Base-by-base conservation (phyloP, 2,113 vertebrate genomes). In the Peromyscus leucopus region DNA sequence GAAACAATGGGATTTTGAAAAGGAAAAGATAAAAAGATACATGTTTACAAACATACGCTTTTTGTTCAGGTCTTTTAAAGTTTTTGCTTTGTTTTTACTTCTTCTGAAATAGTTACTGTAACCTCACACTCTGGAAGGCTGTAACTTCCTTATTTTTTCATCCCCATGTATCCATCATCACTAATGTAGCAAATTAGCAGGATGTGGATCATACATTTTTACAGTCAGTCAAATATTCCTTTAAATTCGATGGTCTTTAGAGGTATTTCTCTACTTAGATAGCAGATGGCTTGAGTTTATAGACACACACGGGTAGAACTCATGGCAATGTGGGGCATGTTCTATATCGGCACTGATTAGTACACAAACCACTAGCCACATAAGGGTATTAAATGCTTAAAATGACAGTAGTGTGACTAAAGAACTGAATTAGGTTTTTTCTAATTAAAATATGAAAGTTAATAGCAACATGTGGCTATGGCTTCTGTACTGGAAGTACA, bases 361-460 rank as follows among this genome's bases (percentile, higher is more conserved):
- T 90, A 82, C 3, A 92, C 28, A 69, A 91, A 11, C 61, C 31
- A 72, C 22, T 63, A 83, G 26, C 15, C 46, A 82, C 69, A 75
- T 75, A 28, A 65, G 19, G 33, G 57, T 94, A 48, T n/a, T 86
- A 83, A 76, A 11, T 51, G 91, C 82, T 89, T 75, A 86, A 95
- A 95, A 67, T 2, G 0, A 91, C 24, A 26, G 31, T 61, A 75
- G 12, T 88, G 8, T n/a, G 16, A 86, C 46, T 39, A n/a, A 83
- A 16, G 57, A 96, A 72, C 16, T 57, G 7, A 94, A 79, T 93
- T 42, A 19, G 89, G 83, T 79, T 82, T 95, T 71, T 76, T 91
- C 90, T 86, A 71, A 87, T 83, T 94, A n/a, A 91, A 75, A 63
- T 86, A 5, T 57, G 21, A 85, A 39, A 48, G 46, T 75, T 76